Conservation (phyloP, 2,113 vertebrate genomes). For the Sigmodon hispidus region DNA sequence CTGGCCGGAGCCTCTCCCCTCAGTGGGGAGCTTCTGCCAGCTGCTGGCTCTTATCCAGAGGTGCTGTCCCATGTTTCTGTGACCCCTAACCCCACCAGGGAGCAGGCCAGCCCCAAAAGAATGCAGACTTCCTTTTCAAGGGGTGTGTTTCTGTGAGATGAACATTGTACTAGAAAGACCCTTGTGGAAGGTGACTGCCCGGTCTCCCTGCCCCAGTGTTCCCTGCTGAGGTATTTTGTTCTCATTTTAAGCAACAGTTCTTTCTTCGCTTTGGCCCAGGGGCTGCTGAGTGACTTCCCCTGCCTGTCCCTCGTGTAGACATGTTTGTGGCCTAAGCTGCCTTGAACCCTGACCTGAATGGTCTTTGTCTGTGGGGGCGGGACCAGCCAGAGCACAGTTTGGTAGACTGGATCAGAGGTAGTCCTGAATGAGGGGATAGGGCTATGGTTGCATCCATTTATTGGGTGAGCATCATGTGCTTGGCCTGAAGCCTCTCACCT, state of each 20-base stretch:
- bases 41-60: background rate
- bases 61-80: background rate
- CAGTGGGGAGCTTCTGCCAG: background rate
- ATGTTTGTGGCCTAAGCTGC: background rate
- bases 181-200: background rate
- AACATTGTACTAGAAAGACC: background rate
- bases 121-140: background rate
- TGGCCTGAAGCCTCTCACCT: too few relatives aligned
- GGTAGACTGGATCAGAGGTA: background rate
- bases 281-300: accelerated
- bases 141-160: background rate
- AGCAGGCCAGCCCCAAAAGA: background rate
- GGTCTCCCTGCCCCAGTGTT: accelerated
- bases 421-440: background rate
- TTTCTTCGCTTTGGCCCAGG: background rate
- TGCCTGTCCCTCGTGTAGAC: accelerated
- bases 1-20: background rate
- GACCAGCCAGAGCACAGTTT: background rate
- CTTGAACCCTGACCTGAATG: background rate
- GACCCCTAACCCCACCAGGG: too few relatives aligned
- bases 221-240: background rate
- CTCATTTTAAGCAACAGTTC: background rate
- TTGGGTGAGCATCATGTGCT: background rate
- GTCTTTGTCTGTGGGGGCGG: background rate
- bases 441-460: background rate